phyloP scores from a whole-genome alignment of 2,113 vertebrate species.

The Heteronetta atricapilla region DNA sequence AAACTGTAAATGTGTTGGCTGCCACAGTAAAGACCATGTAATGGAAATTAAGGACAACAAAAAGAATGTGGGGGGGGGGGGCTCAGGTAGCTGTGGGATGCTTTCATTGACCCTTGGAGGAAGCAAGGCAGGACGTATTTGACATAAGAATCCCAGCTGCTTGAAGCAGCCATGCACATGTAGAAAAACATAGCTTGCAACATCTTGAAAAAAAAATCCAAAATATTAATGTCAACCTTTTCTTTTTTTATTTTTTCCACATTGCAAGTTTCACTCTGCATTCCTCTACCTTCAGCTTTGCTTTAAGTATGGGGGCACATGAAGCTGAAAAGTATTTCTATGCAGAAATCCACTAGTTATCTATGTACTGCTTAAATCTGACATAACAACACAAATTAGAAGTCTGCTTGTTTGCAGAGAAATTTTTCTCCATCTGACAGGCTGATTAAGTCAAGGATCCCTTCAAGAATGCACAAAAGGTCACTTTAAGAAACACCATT shows the following conservation, averaged over 20 bases:
- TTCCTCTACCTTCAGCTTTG: neutral
- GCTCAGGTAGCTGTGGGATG: neutral
- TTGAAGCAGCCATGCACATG: neutral
- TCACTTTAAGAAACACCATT: neutral
- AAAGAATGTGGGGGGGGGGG: neutral
- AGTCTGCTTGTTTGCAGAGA: neutral
- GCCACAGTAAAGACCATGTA: neutral
- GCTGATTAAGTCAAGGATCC: neutral
- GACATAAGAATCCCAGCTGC: neutral
- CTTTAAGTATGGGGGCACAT: neutral
- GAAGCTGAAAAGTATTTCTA: neutral
- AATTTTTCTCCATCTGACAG: neutral
- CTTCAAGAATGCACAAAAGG: neutral
- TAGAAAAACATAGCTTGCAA: neutral
- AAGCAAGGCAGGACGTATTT: neutral
- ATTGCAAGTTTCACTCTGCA: neutral
- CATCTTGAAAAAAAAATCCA: no score
- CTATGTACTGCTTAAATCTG: neutral
- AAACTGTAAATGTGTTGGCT: conserved; percentile 46
- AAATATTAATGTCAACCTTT: neutral
- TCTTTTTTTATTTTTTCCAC: accelerated
- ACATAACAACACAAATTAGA: neutral
- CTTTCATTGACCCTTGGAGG: neutral
- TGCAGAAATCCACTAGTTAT: neutral
- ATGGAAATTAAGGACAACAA: neutral